Conservation (phyloP, 2,888 invertebrate species). For the Poecilus cupreus region DNA sequence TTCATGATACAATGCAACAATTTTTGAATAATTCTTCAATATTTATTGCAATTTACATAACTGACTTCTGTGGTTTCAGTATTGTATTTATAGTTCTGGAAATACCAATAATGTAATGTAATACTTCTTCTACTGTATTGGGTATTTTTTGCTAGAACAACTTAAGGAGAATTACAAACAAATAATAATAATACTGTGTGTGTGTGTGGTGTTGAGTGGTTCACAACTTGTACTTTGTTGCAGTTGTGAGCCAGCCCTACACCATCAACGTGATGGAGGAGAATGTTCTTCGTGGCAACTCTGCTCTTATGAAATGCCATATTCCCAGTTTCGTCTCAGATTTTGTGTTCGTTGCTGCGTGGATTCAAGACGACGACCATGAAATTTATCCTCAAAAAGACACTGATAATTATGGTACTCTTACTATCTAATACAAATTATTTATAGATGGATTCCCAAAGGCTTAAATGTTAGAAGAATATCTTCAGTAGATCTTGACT, state of each 20-base stretch:
- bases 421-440: no score
- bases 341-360: constrained; percentile 90
- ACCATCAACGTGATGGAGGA: constrained; percentile 95
- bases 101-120: no score
- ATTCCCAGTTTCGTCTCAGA: constrained; percentile 95
- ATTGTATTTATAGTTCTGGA: no score
- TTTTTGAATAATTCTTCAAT: no score
- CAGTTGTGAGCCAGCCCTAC: constrained; percentile 85
- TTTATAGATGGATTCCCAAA: background rate
- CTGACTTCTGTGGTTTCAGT: no score
- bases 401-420: constrained; percentile 67
- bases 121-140: no score
- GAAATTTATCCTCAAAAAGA: constrained; percentile 77
- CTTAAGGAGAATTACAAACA: no score
- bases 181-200: no score
- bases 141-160: no score
- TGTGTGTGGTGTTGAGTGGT: background rate
- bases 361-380: constrained; percentile 85
- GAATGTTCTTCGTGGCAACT: constrained; percentile 93
- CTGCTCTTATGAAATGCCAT: constrained; percentile 94
- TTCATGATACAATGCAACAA: no score
- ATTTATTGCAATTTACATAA: no score
- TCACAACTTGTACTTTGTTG: constrained; percentile 59
- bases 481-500: no score
- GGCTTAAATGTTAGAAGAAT: background rate